phyloP scores from a whole-genome alignment of 1,140 invertebrate genomes.

The Drosophila kikkawai region DNA sequence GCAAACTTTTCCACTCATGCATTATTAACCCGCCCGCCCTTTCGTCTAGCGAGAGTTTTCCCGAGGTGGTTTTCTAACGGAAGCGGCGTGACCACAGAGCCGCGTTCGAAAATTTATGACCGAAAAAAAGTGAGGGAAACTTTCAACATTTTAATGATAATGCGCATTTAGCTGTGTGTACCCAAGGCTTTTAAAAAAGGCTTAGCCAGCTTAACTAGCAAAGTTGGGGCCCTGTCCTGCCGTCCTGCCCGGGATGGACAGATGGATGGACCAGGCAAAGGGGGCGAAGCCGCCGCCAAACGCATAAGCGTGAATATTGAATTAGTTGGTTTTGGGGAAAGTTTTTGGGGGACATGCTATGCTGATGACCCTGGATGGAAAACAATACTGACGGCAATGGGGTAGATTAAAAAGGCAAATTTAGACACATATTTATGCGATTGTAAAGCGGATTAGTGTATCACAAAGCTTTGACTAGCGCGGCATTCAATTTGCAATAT shows the following conservation, averaged over 20 bases:
- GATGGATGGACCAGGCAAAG: conserved; percentile 6
- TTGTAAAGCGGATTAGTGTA: conserved; percentile 26
- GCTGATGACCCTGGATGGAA: conserved; percentile 34
- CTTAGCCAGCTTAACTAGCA: conserved; percentile 82
- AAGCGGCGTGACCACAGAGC: conserved; percentile 47
- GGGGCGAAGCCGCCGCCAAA: conserved; percentile 23
- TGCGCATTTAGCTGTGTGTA: conserved; percentile 83
- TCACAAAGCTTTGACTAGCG: conserved; percentile 11
- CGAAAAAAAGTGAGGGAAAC: conserved; percentile 62
- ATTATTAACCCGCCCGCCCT: conserved; percentile 60
- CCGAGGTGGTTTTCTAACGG: conserved; percentile 53
- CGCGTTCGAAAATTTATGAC: conserved; percentile 72
- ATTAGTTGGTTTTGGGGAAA: conserved; percentile 52
- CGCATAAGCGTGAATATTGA: conserved; percentile 78
- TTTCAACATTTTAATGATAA: conserved; percentile 83
- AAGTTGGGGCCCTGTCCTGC: conserved; percentile 52
- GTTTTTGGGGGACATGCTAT: conserved; percentile 35
- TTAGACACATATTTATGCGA: conserved; percentile 27
- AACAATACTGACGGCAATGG: conserved; percentile 24
- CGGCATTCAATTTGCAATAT: conserved; percentile 10
- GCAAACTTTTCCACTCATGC: conserved; percentile 62
- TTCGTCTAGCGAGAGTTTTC: conserved; percentile 37
- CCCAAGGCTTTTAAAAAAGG: conserved; percentile 82
- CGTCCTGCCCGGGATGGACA: background rate
- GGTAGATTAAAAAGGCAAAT: conserved; percentile 8